These are phyloP conservation scores for Platalea minor DNA, from an alignment of 2,797 vertebrate species.

Conservation along the genomic window DNA sequence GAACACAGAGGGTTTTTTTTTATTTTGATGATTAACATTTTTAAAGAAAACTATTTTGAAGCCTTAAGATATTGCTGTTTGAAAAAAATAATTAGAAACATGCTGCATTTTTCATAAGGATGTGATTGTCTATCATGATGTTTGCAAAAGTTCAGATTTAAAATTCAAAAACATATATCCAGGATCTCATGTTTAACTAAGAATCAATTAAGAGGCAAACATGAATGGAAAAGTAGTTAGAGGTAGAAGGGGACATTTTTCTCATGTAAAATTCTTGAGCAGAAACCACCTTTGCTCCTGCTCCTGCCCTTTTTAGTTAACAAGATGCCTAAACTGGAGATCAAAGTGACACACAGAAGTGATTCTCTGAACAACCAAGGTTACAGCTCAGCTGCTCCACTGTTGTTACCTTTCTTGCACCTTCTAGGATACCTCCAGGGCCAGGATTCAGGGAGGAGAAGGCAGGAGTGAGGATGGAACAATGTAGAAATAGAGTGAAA, in stretches of 20 bases:
- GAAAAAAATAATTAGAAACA: constrained; percentile 18
- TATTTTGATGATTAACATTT: not conserved
- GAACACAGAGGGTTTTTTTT: not conserved
- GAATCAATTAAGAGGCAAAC: not conserved
- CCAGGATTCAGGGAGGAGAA: not conserved
- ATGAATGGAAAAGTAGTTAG: not conserved
- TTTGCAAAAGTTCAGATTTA: not conserved
- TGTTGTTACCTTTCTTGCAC: not conserved
- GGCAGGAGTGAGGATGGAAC: not conserved
- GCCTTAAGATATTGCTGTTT: not conserved
- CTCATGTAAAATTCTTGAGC: not conserved
- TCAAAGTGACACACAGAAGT: not conserved
- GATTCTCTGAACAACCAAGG: not conserved
- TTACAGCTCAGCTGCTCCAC: not conserved
- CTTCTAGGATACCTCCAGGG: not conserved
- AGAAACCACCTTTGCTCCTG: not conserved
- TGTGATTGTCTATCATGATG: not conserved
- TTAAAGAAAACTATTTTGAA: constrained; percentile 22
- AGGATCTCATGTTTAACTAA: not conserved
- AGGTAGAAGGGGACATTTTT: not conserved
- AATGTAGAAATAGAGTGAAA: not conserved
- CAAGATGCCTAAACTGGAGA: not conserved
- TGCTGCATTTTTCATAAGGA: not conserved
- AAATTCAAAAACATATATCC: not conserved
- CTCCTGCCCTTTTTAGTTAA: not conserved